A percentile compares a stretch with the other conserved stretches of the same genome.
phyloP scores from a whole-genome alignment of 2,797 vertebrate species.

The Squalus acanthias region DNA sequence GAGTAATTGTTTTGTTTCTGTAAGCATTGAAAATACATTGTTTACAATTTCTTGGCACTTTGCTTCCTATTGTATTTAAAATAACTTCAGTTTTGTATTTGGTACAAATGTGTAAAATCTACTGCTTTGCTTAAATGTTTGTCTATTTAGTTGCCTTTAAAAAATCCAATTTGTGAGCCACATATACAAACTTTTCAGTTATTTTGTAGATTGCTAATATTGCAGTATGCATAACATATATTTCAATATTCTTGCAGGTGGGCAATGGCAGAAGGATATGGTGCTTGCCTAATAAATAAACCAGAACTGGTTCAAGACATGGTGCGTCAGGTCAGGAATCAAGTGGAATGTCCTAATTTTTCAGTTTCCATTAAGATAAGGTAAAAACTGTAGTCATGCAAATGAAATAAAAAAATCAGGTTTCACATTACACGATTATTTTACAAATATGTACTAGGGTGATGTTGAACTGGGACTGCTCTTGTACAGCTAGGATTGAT shows the following conservation, averaged over 20 bases:
- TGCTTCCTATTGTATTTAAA: not conserved
- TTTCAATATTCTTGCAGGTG: conserved; percentile 66
- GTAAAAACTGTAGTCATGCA: conserved; percentile 49
- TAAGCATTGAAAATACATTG: not conserved
- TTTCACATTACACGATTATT: conserved; percentile 6
- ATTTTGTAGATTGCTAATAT: conserved; percentile 25
- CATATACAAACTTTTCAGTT: conserved; percentile 12
- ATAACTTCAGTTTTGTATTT: not conserved
- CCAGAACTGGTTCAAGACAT: conserved; percentile 88
- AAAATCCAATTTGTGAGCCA: not conserved
- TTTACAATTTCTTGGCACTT: not conserved
- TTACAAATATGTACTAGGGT: not conserved
- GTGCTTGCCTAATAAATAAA: conserved; percentile 92
- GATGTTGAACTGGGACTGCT: not conserved
- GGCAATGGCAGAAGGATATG: conserved; percentile 89
- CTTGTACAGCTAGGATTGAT: not conserved
- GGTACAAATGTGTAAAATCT: not conserved
- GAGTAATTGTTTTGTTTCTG: not conserved
- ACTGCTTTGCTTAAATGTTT: not conserved
- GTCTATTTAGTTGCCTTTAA: not conserved
- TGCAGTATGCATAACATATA: conserved; percentile 27
- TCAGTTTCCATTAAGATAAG: conserved; percentile 91
- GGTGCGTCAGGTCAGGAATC: conserved; percentile 80
- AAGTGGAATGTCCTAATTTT: conserved; percentile 77
- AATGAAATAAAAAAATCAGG: not conserved